Base-by-base conservation (phyloP, 2,888 invertebrate genomes). In the Molorchus minor region DNA sequence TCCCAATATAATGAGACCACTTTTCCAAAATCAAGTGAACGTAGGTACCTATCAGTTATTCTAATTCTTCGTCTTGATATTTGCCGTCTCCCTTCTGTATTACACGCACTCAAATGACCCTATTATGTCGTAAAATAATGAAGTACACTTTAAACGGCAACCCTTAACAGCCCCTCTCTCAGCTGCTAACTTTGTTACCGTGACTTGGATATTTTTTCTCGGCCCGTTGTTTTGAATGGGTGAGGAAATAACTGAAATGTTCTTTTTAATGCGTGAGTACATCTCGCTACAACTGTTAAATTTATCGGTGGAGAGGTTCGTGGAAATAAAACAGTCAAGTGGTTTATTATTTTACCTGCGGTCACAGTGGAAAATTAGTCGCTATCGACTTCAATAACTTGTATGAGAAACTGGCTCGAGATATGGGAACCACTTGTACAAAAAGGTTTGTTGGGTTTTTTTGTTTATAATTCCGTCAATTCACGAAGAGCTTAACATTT, bases 101-200 rank as follows among this genome's bases (percentile, higher is more conserved):
- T 49, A n/a, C 49, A 49, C 38, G 55, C 57, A 57, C 49, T 56
- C 55, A 56, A 54, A 61, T 61, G 61, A 54, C 58, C 61, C 64
- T 52, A 64, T 64, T 64, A 61, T 61, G 29, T 40, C 44, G 21
- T 56, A 51, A 58, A 61, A 59, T 61, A 61, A 61, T 61, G 59
- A 64, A 55, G 41, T 51, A 51, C 56, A 51, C 58, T 64, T 40
- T 58, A 64, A 61, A 58, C 51, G 55, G 56, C 43, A 49, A 47
- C 60, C 57, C 63, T 52, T 52, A 60, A 61, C 56, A 57, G 51
- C 49, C 49, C 49, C 38, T 38, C 38, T 38, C 49, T 49, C 49
- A 49, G 25, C 35, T 49, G 36, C 49, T 29, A 38, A 38, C 49
- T 20, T 38, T 38, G 49, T 49, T 49, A 25, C 49, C 33, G 21